Percentiles rank a stretch among this genome's conserved stretches.
phyloP scores from a whole-genome alignment of 37 sponge, comb jelly and placozoan genomes.

The Lycopodina hypogea region DNA sequence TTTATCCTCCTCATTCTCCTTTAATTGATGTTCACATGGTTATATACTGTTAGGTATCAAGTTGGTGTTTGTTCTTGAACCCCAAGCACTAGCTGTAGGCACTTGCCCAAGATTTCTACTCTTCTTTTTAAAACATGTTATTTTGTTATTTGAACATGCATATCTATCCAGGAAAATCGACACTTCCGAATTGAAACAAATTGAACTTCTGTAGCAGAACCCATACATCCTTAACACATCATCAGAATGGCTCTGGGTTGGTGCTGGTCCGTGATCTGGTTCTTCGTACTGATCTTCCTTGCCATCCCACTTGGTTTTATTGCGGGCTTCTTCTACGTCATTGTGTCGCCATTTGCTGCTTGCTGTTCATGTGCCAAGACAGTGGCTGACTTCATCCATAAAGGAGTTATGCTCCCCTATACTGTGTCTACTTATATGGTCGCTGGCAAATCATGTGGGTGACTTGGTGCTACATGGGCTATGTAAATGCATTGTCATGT shows the following conservation, averaged over 20 bases:
- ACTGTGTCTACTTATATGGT: slow-evolving; percentile 66
- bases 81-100: too few relatives aligned
- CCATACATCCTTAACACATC: not conserved
- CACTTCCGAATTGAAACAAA: not conserved
- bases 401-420: slow-evolving; percentile 66
- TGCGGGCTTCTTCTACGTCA: slow-evolving; percentile 58
- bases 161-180: not conserved
- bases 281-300: slow-evolving; percentile 67
- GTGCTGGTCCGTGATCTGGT: slow-evolving; percentile 58
- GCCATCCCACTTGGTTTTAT: slow-evolving; percentile 73
- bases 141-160: not conserved
- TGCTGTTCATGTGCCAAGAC: slow-evolving; percentile 65
- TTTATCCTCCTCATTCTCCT: too few relatives aligned
- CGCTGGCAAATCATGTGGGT: slow-evolving; percentile 40
- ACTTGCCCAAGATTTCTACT: too few relatives aligned
- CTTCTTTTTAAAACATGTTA: too few relatives aligned
- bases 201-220: not conserved
- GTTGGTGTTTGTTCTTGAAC: too few relatives aligned
- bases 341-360: slow-evolving; percentile 75
- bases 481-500: not conserved
- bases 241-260: not conserved
- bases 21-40: too few relatives aligned
- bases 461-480: too few relatives aligned
- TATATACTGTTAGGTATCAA: too few relatives aligned
- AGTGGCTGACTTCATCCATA: slow-evolving; percentile 57